These are phyloP conservation scores for Hestina assimilis DNA, from an alignment of 1,140 invertebrate genomes.

Conservation along the genomic window DNA sequence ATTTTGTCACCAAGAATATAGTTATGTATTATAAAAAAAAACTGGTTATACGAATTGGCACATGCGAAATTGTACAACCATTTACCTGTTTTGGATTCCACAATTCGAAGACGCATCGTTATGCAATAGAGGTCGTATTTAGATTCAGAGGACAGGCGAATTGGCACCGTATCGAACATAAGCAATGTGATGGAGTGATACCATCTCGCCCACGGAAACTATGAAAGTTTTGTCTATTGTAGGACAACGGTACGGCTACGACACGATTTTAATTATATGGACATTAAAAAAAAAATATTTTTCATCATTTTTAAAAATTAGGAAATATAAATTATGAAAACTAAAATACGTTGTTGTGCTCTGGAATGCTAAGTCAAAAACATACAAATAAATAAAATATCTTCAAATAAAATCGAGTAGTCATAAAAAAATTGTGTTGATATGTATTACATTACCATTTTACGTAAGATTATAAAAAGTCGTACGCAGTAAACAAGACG, in stretches of 20 bases:
- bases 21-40: conserved; percentile 1
- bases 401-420: too few species aligned
- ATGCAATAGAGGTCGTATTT: conserved; percentile 33
- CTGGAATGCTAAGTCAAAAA: too few species aligned
- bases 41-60: conserved; percentile 16
- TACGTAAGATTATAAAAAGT: conserved; percentile 17
- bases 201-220: conserved; percentile 55
- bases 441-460: too few species aligned
- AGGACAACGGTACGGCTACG: conserved; percentile 24
- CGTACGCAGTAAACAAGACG: conserved; percentile 35
- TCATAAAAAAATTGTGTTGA: too few species aligned
- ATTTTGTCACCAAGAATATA: too few species aligned
- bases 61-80: conserved; percentile 22
- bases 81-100: conserved; percentile 26
- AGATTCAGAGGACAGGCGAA: conserved; percentile 46
- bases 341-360: too few species aligned
- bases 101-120: conserved; percentile 19
- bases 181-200: conserved; percentile 41
- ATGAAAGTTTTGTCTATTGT: conserved; percentile 42
- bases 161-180: conserved; percentile 35
- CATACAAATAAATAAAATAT: too few species aligned
- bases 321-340: too few species aligned
- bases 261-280: conserved; percentile 23
- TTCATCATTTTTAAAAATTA: too few species aligned
- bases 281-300: too few species aligned